A percentile compares a stretch with the other conserved stretches of the same genome.
Conservation (phyloP, 1,140 invertebrate species). For the Panagrolaimus sp. region DNA sequence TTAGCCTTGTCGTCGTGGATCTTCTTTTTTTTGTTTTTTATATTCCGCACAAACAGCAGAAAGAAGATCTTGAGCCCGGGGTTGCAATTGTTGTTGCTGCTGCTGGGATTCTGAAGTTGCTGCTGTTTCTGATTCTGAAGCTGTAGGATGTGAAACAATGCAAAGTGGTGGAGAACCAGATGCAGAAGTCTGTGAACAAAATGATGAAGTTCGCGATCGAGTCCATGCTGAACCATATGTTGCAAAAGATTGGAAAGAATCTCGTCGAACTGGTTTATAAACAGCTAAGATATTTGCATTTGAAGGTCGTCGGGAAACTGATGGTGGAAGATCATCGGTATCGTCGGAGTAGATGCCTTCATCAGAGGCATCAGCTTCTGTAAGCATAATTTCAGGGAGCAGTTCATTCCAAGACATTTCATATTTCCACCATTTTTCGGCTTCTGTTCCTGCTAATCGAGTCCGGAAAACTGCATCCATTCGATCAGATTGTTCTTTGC, state of each 20-base stretch:
- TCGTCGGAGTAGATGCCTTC: not conserved
- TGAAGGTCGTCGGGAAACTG: not conserved
- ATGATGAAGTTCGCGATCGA: too few species aligned
- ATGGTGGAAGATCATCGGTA: slow-evolving; percentile 9
- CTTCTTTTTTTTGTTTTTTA: too few species aligned
- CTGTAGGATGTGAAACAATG: too few species aligned
- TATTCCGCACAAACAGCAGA: too few species aligned
- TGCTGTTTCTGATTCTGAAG: too few species aligned
- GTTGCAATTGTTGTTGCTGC: too few species aligned
- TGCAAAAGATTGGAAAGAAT: not conserved
- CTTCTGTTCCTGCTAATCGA: slow-evolving; percentile 44
- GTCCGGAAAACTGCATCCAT: slow-evolving; percentile 51
- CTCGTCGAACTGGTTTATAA: not conserved
- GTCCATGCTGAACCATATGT: slow-evolving; percentile 2
- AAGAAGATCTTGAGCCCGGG: too few species aligned
- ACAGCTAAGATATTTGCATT: not conserved
- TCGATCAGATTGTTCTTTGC: slow-evolving; percentile 58
- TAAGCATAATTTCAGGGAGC: slow-evolving; percentile 5
- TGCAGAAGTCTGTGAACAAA: too few species aligned
- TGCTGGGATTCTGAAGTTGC: too few species aligned
- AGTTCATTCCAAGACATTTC: slow-evolving; percentile 38
- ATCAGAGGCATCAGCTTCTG: not conserved
- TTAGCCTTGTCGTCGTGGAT: too few species aligned
- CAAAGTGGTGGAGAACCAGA: too few species aligned
- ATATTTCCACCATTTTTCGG: slow-evolving; percentile 46